Evolutionary conservation across 2,888 invertebrate genomes (phyloP).

Genomic region (Cephus pygmeus): DNA sequence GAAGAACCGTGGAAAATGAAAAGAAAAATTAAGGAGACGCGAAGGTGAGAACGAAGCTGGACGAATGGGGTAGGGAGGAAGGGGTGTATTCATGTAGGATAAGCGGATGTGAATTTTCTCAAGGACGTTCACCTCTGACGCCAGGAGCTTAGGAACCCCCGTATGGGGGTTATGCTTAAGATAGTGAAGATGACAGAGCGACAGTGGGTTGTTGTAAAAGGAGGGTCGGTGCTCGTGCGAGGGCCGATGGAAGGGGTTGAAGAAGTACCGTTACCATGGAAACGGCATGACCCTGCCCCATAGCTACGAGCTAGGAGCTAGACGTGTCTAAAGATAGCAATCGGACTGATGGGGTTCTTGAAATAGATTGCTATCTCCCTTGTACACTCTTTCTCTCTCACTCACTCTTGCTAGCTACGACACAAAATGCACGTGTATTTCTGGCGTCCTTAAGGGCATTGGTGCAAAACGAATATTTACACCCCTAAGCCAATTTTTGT

Average conservation of each 20-base stretch:
- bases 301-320: not conserved
- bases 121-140: not conserved
- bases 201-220: not conserved
- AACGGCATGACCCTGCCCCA: slow-evolving; percentile 1
- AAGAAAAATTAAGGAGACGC: not conserved
- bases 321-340: slow-evolving; percentile 8
- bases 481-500: not conserved
- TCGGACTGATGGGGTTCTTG: not conserved
- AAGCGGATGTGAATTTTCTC: not conserved
- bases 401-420: not conserved
- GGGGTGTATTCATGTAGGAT: not conserved
- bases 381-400: not conserved
- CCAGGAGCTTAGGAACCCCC: not conserved
- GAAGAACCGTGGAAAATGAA: not conserved
- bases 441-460: not conserved
- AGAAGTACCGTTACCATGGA: not conserved
- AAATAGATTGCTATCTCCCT: slow-evolving; percentile 9
- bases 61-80: no score
- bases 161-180: not conserved
- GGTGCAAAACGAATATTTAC: not conserved
- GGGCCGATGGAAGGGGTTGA: not conserved
- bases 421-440: not conserved
- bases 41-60: no score
- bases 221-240: not conserved
- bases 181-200: not conserved